These are phyloP conservation scores for Lytechinus pictus DNA, from an alignment of 35 echinoderm and acorn worm genomes.

Conservation along the genomic window DNA sequence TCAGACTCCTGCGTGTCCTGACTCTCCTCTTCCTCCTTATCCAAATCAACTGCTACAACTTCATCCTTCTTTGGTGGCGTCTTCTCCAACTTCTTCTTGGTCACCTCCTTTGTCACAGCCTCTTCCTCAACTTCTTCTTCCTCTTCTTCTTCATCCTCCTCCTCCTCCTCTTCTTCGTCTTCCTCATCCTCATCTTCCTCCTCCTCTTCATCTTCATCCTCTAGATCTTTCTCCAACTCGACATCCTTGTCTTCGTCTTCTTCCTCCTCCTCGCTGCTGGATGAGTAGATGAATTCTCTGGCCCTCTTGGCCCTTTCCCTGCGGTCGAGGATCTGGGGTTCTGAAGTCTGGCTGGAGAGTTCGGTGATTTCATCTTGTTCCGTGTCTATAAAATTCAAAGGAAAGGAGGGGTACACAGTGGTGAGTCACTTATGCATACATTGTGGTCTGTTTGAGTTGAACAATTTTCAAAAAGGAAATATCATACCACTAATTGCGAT, in stretches of 20 bases:
- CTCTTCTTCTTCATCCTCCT: conserved; percentile 47
- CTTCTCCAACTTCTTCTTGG: conserved; percentile 41
- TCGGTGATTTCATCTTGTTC: conserved; percentile 65
- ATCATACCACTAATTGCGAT: no score
- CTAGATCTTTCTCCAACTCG: background rate
- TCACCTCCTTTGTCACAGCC: background rate
- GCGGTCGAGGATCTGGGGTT: conserved; percentile 32
- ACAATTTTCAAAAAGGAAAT: no score
- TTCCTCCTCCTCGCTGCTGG: conserved; percentile 71
- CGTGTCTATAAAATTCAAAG: conserved; percentile 31
- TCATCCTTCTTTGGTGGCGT: conserved; percentile 41
- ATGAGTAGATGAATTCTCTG: conserved; percentile 50
- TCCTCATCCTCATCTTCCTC: conserved; percentile 52
- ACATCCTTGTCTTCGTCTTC: conserved; percentile 48
- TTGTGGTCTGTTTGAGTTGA: no score
- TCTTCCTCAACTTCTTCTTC: conserved; percentile 30
- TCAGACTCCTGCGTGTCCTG: background rate
- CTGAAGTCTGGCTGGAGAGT: conserved; percentile 62
- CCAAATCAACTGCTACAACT: conserved; percentile 29
- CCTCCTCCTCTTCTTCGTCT: conserved; percentile 51
- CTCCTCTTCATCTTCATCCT: conserved; percentile 43
- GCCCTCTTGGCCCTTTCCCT: conserved; percentile 42
- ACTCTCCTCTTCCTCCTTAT: conserved; percentile 49
- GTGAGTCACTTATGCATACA: no score
- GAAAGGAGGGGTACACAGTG: background rate